phyloP scores from a whole-genome alignment of 2,113 vertebrate genomes.

The Limanda limanda region DNA sequence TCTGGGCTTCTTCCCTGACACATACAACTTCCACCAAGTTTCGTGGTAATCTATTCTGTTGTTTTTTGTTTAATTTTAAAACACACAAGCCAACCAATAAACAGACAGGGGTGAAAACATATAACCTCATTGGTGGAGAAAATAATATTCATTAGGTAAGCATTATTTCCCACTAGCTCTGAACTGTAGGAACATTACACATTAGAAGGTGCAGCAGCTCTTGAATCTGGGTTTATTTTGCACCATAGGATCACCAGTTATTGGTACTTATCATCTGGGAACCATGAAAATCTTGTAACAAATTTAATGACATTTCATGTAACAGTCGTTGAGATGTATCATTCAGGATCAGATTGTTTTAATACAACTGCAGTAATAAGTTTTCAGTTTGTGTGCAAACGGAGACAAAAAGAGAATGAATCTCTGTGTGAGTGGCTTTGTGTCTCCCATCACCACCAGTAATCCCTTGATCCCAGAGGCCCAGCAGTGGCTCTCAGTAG shows the following conservation, averaged over 20 bases:
- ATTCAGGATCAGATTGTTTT: background rate
- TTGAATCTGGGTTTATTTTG: background rate
- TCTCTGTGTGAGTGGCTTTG: constrained; percentile 22
- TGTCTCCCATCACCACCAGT: constrained; percentile 28
- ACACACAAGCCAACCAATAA: too few relatives aligned
- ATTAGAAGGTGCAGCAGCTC: too few relatives aligned
- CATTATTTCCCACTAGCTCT: too few relatives aligned
- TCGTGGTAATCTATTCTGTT: too few relatives aligned
- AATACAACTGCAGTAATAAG: background rate
- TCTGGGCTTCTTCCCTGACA: too few relatives aligned
- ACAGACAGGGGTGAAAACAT: too few relatives aligned
- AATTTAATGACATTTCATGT: background rate
- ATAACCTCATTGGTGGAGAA: too few relatives aligned
- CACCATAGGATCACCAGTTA: background rate
- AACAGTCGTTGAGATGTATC: background rate
- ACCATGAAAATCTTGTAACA: background rate
- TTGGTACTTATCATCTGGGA: background rate
- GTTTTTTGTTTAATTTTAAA: too few relatives aligned
- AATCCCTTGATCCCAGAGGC: constrained; percentile 44
- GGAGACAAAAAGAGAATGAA: background rate
- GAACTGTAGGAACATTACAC: background rate
- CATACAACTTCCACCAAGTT: too few relatives aligned
- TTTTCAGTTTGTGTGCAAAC: background rate
- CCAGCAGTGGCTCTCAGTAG: constrained; percentile 30
- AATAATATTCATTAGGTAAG: too few relatives aligned